These are phyloP conservation scores for Toxotes jaculatrix DNA, from an alignment of 2,113 vertebrate genomes.

Conservation along the genomic window DNA sequence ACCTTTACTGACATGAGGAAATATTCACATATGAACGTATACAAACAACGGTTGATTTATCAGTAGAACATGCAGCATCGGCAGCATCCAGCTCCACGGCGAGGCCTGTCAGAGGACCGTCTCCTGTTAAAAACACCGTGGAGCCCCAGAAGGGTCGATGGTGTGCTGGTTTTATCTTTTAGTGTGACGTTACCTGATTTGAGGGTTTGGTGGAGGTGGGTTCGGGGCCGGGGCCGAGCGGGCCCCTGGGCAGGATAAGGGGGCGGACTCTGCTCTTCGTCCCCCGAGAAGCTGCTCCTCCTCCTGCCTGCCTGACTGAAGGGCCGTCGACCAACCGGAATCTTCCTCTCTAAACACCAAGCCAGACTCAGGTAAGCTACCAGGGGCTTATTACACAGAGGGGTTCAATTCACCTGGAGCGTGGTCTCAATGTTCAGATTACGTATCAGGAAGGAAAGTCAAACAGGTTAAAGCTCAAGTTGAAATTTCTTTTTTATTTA, in stretches of 20 bases:
- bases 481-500: slow-evolving; percentile 7
- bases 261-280: slow-evolving; percentile 92
- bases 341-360: slow-evolving; percentile 99
- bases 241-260: slow-evolving; percentile 88
- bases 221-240: slow-evolving; percentile 90
- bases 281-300: slow-evolving; percentile 94
- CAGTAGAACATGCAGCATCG: slow-evolving; percentile 51
- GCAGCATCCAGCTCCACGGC: slow-evolving; percentile 38
- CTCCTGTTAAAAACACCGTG: slow-evolving; percentile 6
- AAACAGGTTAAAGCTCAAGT: slow-evolving; percentile 39
- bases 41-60: slow-evolving; percentile 21
- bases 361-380: slow-evolving; percentile 92
- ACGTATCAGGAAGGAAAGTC: slow-evolving; percentile 33
- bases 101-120: slow-evolving; percentile 14
- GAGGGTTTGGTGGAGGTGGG: slow-evolving; percentile 91
- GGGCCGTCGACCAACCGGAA: slow-evolving; percentile 92
- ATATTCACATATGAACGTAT: slow-evolving; percentile 24
- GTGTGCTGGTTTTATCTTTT: slow-evolving; percentile 31
- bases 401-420: slow-evolving; percentile 42
- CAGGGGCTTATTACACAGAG: slow-evolving; percentile 69
- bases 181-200: slow-evolving; percentile 90
- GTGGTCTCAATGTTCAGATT: slow-evolving; percentile 15
- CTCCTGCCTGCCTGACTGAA: slow-evolving; percentile 92
- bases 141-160: slow-evolving; percentile 48
- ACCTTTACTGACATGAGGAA: slow-evolving; percentile 16